A percentile compares a stretch with the other conserved stretches of the same genome.
These are phyloP conservation scores for Silurus lanzhouensis DNA, from an alignment of 2,797 vertebrate species.

Conservation along the genomic window DNA sequence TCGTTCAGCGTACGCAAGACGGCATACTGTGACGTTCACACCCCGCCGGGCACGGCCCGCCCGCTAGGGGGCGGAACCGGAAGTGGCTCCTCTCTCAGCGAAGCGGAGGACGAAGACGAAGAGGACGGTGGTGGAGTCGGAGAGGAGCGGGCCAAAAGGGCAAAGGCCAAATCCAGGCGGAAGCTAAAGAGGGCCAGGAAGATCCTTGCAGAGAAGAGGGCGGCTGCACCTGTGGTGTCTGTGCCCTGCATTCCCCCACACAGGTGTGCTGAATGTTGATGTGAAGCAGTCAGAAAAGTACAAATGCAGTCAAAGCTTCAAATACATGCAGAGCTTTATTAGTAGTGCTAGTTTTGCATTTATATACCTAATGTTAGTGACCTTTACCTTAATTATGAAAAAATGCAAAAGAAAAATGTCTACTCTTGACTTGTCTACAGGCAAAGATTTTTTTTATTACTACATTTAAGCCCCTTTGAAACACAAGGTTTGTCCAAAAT, in stretches of 20 bases:
- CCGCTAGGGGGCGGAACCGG: constrained; percentile 75
- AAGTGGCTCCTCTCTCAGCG: constrained; percentile 86
- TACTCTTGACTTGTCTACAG: neutral
- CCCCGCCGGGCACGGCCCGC: constrained; percentile 89
- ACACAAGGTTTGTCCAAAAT: neutral
- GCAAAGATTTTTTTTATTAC: neutral
- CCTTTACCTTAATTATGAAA: neutral
- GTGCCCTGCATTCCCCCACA: constrained; percentile 98
- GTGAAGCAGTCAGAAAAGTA: neutral
- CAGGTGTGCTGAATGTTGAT: constrained; percentile 74
- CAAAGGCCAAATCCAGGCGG: constrained; percentile 95
- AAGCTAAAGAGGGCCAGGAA: constrained; percentile 99
- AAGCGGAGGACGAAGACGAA: constrained; percentile 93
- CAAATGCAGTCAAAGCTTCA: neutral
- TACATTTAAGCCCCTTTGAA: neutral
- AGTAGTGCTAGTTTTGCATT: neutral
- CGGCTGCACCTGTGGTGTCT: constrained; percentile 93
- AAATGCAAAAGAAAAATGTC: no score
- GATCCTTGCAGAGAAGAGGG: constrained; percentile 96
- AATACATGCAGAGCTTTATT: neutral
- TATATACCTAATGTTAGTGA: neutral
- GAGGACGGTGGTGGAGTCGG: constrained; percentile 87
- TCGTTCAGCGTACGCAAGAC: constrained; percentile 98
- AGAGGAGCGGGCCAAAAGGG: constrained; percentile 94
- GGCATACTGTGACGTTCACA: constrained; percentile 98